Evolutionary conservation across 2,113 vertebrate species (phyloP), one percentile per base, ranked within the genome.

Genomic region (Lepidothrix coronata): DNA sequence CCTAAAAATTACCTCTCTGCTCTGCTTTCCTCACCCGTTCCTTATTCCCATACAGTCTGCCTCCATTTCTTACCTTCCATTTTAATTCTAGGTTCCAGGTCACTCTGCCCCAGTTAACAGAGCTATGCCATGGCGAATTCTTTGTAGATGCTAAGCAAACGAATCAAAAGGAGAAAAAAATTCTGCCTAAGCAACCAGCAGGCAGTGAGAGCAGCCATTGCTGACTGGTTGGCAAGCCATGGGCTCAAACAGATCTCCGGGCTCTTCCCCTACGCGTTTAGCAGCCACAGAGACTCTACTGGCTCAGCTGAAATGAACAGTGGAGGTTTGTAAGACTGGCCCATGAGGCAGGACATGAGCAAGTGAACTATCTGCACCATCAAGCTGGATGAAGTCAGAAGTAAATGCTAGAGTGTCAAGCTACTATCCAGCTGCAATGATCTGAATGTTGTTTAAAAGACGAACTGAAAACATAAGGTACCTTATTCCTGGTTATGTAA

Each of bases 211-310:
- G n/a, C 39, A 84, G 72, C 10, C 75, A 51, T 1, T 72, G 48
- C 8, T n/a, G 49, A 30, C 62, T 22, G 17, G 30, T 14, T 67
- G 48, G 35, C 48, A 86, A 79, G n/a, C 27, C 71, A 79, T 1
- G 1, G 49, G 30, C 66, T 58, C 62, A 43, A 74, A 12, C 8
- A 61, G 8, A 55, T n/a, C 43, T 49, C 33, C 0, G 0, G 23
- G 25, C 52, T 83, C 66, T 88, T 79, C 12, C 31, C 27, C 14
- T 84, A 51, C 15, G 7, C 31, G 28, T 73, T 85, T 35, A 81
- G 37, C 41, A 88, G 78, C 59, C 66, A 27, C 49, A 93, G 65
- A 76, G 48, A 57, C 44, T 65, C 28, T 12, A 0, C 10, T 57
- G 66, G 9, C 23, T 66, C 51, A 66, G 37, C 27, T 43, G 52